These are phyloP conservation scores for Drosophila varians DNA, from an alignment of 1,140 invertebrate species.

Conservation along the genomic window DNA sequence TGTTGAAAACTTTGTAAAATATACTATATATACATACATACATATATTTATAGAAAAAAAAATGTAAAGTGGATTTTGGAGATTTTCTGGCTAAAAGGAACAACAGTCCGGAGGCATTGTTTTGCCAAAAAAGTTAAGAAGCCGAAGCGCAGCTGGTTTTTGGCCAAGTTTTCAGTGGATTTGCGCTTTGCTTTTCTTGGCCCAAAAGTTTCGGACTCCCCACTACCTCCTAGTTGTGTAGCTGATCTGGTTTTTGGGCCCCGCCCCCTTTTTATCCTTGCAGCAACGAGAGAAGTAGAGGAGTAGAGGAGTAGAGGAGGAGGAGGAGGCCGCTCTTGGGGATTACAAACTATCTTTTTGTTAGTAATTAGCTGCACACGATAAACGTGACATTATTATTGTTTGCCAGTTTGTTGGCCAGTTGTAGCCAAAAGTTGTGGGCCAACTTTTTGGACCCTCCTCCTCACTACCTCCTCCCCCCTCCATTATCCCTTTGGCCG, in stretches of 20 bases:
- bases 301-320: no score
- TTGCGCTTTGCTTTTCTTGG: conserved; percentile 15
- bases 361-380: conserved; percentile 82
- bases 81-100: conserved; percentile 7
- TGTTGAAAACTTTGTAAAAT: conserved; percentile 5
- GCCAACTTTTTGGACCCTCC: conserved; percentile 50
- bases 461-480: no score
- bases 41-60: conserved; percentile 29
- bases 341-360: conserved; percentile 82
- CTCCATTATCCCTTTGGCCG: no score
- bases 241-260: background rate
- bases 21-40: no score
- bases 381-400: conserved; percentile 82
- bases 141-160: conserved; percentile 43
- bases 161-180: conserved; percentile 58
- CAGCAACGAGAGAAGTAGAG: no score
- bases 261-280: conserved; percentile 48
- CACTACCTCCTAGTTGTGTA: no score
- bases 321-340: conserved; percentile 14
- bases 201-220: conserved; percentile 35
- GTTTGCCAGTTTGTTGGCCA: conserved; percentile 18
- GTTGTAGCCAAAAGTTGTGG: conserved; percentile 27
- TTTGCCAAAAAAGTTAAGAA: conserved; percentile 2
- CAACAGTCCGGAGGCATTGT: background rate
- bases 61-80: conserved; percentile 38